Conservation (phyloP, 2,888 invertebrate genomes). For the Saturnia pavonia region DNA sequence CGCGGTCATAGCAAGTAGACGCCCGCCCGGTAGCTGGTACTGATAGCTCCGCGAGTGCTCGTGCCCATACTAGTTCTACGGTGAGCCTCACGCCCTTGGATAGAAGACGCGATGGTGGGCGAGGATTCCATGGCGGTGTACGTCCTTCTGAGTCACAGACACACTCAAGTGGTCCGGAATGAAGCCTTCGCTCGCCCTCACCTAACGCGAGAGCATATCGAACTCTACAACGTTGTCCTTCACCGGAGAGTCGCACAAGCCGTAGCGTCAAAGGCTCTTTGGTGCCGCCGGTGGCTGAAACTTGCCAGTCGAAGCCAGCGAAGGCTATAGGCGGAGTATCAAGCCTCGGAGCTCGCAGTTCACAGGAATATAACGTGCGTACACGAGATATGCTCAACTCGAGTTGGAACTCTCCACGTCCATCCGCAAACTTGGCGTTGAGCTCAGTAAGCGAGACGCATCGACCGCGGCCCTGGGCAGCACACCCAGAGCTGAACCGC, state of each 20-base stretch:
- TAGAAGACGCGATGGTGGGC: slow-evolving; percentile 82
- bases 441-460: slow-evolving; percentile 88
- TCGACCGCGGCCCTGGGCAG: slow-evolving; percentile 87
- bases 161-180: slow-evolving; percentile 87
- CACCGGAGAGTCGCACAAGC: slow-evolving; percentile 88
- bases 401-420: slow-evolving; percentile 90
- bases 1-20: slow-evolving; percentile 88
- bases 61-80: slow-evolving; percentile 88
- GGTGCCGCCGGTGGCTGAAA: slow-evolving; percentile 84
- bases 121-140: slow-evolving; percentile 87
- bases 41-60: slow-evolving; percentile 79
- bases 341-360: slow-evolving; percentile 83
- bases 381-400: slow-evolving; percentile 90
- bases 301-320: slow-evolving; percentile 92
- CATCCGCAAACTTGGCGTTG: slow-evolving; percentile 87
- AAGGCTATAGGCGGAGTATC: slow-evolving; percentile 85
- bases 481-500: slow-evolving; percentile 84
- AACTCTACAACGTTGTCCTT: slow-evolving; percentile 90
- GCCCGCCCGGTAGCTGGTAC: slow-evolving; percentile 82
- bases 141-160: slow-evolving; percentile 87
- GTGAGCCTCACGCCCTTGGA: slow-evolving; percentile 86
- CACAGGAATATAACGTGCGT: slow-evolving; percentile 88
- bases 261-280: slow-evolving; percentile 81
- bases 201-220: slow-evolving; percentile 86
- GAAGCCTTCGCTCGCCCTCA: slow-evolving; percentile 84